A percentile compares a stretch with the other conserved stretches of the same genome.
Conservation (phyloP, 2,888 invertebrate species). For the Philereme transversata region DNA sequence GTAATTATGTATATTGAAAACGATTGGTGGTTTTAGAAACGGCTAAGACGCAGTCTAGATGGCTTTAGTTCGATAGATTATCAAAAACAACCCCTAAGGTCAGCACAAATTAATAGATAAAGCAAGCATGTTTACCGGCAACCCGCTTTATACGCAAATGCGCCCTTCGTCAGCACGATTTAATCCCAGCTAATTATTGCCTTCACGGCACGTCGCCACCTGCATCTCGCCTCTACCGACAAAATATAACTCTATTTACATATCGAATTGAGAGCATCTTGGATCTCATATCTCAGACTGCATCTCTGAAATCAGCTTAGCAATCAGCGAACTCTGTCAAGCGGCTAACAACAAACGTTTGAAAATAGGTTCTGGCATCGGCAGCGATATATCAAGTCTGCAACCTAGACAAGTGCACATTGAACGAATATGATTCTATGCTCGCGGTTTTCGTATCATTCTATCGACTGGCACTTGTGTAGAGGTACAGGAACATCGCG, state of each 20-base stretch:
- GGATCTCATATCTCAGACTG: constrained; percentile 42
- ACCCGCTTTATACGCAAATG: constrained; percentile 11
- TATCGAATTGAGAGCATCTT: constrained; percentile 52
- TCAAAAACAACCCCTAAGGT: too few species aligned
- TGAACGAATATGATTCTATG: background rate
- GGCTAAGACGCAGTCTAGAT: too few species aligned
- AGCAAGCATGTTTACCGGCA: background rate
- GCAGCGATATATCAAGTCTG: constrained; percentile 32
- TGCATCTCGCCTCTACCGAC: constrained; percentile 38
- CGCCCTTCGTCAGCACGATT: constrained; percentile 55
- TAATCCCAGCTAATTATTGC: constrained; percentile 70
- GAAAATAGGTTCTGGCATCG: constrained; percentile 33
- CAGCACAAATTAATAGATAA: too few species aligned
- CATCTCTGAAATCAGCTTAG: constrained; percentile 48
- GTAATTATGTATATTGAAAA: too few species aligned
- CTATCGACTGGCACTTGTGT: background rate
- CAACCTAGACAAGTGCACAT: constrained; percentile 6
- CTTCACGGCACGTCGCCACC: constrained; percentile 53
- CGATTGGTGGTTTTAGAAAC: too few species aligned
- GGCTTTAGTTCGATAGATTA: too few species aligned
- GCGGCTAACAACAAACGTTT: constrained; percentile 46
- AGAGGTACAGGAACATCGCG: constrained; percentile 31
- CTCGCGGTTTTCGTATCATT: too few species aligned
- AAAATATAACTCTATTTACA: constrained; percentile 56
- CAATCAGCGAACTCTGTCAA: constrained; percentile 56